phyloP scores from a whole-genome alignment of 2,113 vertebrate genomes.

The Macaca nemestrina region DNA sequence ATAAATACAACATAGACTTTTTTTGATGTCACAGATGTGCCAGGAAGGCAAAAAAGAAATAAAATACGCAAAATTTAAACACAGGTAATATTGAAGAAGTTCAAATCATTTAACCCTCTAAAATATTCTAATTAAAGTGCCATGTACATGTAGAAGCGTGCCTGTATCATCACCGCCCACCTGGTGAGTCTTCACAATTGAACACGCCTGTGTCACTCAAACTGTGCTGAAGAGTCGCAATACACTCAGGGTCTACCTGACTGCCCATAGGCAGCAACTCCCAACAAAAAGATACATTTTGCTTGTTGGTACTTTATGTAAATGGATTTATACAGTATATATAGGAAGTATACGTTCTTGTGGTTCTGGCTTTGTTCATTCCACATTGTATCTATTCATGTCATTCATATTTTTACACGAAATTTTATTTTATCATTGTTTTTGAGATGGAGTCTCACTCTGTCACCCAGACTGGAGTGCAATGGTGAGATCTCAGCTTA shows the following conservation, averaged over 20 bases:
- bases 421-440: neutral
- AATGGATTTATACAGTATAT: neutral
- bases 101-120: neutral
- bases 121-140: neutral
- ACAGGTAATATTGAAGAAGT: fast-evolving
- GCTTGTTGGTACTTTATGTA: neutral
- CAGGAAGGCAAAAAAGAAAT: neutral
- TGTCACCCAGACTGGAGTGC: too few species aligned
- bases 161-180: fast-evolving
- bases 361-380: too few species aligned
- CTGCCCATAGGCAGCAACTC: fast-evolving
- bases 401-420: neutral
- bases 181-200: neutral
- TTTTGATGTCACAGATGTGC: neutral
- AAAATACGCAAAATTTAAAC: neutral
- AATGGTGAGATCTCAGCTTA: too few species aligned
- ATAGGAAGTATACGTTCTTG: too few species aligned
- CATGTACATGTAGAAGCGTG: fast-evolving
- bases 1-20: neutral
- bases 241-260: fast-evolving
- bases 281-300: neutral
- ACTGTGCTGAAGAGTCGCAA: neutral
- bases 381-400: too few species aligned
- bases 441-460: too few species aligned
- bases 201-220: neutral